Percentiles rank a stretch among this genome's conserved stretches.
Conservation (phyloP, 2,797 vertebrate species). For the Pampus argenteus region DNA sequence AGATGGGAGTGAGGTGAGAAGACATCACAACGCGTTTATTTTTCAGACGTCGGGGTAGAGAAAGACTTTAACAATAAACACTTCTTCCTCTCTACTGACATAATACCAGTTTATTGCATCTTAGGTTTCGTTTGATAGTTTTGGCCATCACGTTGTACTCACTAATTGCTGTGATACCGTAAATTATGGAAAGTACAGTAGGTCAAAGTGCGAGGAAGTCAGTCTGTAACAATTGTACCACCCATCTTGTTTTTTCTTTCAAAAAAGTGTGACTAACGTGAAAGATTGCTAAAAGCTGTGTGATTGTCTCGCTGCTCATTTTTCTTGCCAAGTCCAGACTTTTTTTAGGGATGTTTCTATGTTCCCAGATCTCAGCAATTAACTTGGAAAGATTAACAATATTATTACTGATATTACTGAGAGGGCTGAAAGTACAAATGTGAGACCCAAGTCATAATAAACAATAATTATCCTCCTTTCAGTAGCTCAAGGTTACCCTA, state of each 20-base stretch:
- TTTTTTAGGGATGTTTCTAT: neutral
- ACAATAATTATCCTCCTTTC: neutral
- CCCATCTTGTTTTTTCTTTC: neutral
- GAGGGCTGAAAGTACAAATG: neutral
- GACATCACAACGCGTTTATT: neutral
- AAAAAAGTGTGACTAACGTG: neutral
- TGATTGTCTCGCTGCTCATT: neutral
- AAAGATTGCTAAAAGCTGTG: neutral
- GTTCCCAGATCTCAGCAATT: neutral
- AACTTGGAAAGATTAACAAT: neutral
- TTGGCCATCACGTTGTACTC: neutral
- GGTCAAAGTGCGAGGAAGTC: neutral
- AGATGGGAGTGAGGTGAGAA: conserved; percentile 96
- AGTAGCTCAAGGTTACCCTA: neutral
- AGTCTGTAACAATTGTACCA: neutral
- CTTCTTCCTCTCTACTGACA: too few relatives aligned
- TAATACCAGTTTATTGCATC: neutral
- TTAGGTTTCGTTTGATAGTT: neutral
- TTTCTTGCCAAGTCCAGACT: neutral
- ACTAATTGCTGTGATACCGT: neutral
- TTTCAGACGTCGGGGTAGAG: too few relatives aligned
- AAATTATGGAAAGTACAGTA: neutral
- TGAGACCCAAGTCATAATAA: neutral
- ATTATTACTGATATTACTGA: neutral
- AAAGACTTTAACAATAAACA: too few relatives aligned